phyloP scores from a whole-genome alignment of 2,888 invertebrate genomes.

The Tethea ocularis region DNA sequence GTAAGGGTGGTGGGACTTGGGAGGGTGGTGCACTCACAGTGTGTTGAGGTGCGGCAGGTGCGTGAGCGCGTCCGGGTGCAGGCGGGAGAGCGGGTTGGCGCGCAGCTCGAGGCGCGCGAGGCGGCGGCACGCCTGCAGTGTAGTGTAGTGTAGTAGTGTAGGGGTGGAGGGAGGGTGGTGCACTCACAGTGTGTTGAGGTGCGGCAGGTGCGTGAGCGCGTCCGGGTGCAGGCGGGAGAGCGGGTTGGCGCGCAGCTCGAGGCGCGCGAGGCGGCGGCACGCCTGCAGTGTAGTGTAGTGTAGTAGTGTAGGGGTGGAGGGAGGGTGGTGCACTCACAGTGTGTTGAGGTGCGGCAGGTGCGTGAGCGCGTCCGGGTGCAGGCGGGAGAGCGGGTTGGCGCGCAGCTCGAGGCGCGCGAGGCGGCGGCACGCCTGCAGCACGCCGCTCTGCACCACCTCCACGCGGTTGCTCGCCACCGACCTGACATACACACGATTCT shows the following conservation, averaged over 20 bases:
- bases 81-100: too few species aligned
- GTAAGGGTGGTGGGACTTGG: too few species aligned
- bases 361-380: constrained; percentile 88
- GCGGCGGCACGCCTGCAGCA: constrained; percentile 87
- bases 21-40: too few species aligned
- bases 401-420: constrained; percentile 91
- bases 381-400: constrained; percentile 90
- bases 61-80: not conserved
- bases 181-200: too few species aligned
- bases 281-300: too few species aligned
- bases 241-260: too few species aligned
- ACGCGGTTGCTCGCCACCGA: constrained; percentile 93
- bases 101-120: constrained; percentile 90
- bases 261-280: too few species aligned
- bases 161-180: too few species aligned
- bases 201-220: not conserved
- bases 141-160: too few species aligned
- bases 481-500: constrained; percentile 71
- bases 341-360: constrained; percentile 86
- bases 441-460: constrained; percentile 88
- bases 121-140: constrained; percentile 74
- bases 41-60: not conserved
- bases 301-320: not conserved
- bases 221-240: not conserved
- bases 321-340: constrained; percentile 64